Evolutionary conservation across 2,888 invertebrate species (phyloP).

Genomic region (Cantharis lateralis): DNA sequence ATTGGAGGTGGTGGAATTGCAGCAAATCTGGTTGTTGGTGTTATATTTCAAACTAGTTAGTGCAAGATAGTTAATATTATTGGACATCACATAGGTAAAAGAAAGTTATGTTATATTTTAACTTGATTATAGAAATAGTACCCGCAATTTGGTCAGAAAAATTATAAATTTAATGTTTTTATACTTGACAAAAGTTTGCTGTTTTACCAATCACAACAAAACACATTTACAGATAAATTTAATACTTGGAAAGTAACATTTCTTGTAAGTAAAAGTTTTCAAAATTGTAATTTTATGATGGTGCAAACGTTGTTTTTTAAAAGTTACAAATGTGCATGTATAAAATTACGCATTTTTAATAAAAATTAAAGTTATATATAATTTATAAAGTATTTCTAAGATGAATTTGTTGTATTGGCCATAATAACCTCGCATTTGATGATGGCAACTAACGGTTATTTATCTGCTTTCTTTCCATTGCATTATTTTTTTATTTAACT

Average conservation of each 20-base stretch:
- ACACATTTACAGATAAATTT: background rate
- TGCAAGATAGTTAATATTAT: conserved; percentile 18
- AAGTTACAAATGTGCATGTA: background rate
- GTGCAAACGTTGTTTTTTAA: no score
- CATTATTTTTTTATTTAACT: background rate
- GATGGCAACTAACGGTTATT: background rate
- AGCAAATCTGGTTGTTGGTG: conserved; percentile 23
- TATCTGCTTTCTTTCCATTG: background rate
- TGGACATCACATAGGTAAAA: conserved; percentile 19
- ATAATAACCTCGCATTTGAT: background rate
- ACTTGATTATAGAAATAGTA: background rate
- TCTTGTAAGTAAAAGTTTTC: background rate
- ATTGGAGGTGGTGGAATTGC: conserved; percentile 12
- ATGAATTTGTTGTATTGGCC: background rate
- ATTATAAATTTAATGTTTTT: background rate
- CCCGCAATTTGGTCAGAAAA: background rate
- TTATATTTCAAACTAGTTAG: conserved; percentile 22
- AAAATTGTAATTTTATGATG: background rate
- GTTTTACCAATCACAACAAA: background rate
- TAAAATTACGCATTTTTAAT: background rate
- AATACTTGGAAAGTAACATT: background rate
- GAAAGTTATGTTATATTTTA: background rate
- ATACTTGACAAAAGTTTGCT: background rate
- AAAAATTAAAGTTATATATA: background rate
- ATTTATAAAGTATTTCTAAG: background rate